Base-by-base conservation (phyloP, 2,113 vertebrate genomes). In the Tachysurus vachellii region DNA sequence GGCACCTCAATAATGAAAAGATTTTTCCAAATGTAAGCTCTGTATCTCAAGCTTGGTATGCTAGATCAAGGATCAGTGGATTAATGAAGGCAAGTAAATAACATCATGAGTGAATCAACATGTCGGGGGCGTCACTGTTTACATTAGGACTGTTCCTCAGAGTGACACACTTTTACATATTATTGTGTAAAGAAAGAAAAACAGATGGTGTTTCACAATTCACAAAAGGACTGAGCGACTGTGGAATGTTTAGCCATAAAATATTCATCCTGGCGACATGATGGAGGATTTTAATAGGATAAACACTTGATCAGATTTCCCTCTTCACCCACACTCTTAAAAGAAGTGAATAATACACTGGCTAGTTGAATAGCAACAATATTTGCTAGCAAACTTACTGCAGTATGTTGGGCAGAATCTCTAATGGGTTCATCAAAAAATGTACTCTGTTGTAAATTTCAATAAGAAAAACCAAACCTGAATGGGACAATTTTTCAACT, bases 141-240 rank as follows among this genome's bases (percentile, higher is more conserved):
- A 61, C 79, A 61, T 10, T 61, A 50, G 57, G 79, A 59, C 31
- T 61, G n/a, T 31, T 26, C 56, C 56, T 26, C 21, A 42, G 19
- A 59, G 31, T 61, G 19, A 59, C 79, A 80, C 14, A 80, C 79
- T 21, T 23, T 42, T 80, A 42, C 54, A 36, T 59, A 42, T 59
- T 80, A 61, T 81, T 81, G 79, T 44, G 79, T 13, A 59, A 79
- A 36, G 19, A 80, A 28, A 80, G 79, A 80, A 1, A 61, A 59
- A 80, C 77, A 80, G 77, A 59, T 36, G 54, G 31, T 80, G 17
- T 80, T 80, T 59, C 54, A 23, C 54, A 80, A 59, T 80, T 59
- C 10, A 13, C 9, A 11, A 81, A 42, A 44, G 3, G 2, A 57
- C 28, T 13, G 54, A 12, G 21, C 4, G 17, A 36, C n/a, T 19